Conservation (phyloP, 2,113 vertebrate species). For the Rhagologus leucostigma region DNA sequence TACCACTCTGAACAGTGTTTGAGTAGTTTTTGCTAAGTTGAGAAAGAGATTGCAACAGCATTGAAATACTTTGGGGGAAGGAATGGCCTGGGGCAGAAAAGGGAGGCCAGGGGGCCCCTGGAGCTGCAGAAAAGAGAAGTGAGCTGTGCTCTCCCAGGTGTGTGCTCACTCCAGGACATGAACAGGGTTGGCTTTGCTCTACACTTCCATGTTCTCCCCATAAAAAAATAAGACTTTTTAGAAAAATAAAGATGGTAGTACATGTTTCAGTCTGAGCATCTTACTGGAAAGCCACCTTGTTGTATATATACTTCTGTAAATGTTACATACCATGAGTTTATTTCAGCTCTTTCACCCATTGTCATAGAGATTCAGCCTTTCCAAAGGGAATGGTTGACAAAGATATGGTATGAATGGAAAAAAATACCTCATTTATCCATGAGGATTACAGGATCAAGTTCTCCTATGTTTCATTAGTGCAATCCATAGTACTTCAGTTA, state of each 20-base stretch:
- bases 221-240: not conserved
- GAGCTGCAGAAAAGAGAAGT: not conserved
- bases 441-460: not conserved
- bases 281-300: not conserved
- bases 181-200: not conserved
- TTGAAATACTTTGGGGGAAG: not conserved
- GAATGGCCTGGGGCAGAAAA: not conserved
- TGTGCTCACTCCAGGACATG: not conserved
- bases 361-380: not conserved
- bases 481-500: not conserved
- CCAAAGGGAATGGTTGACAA: not conserved
- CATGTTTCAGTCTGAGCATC: not conserved
- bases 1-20: not conserved
- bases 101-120: not conserved
- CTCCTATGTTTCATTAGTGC: not conserved
- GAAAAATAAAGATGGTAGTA: not conserved
- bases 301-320: not conserved
- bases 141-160: not conserved
- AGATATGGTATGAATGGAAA: not conserved
- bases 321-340: not conserved
- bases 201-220: fast-evolving
- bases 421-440: not conserved
- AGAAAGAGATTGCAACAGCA: not conserved
- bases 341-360: not conserved
- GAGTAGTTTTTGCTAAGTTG: not conserved